A percentile compares a stretch with the other conserved stretches of the same genome.
Evolutionary conservation across 1,140 invertebrate species (phyloP).

Genomic region (Grapholita molesta): DNA sequence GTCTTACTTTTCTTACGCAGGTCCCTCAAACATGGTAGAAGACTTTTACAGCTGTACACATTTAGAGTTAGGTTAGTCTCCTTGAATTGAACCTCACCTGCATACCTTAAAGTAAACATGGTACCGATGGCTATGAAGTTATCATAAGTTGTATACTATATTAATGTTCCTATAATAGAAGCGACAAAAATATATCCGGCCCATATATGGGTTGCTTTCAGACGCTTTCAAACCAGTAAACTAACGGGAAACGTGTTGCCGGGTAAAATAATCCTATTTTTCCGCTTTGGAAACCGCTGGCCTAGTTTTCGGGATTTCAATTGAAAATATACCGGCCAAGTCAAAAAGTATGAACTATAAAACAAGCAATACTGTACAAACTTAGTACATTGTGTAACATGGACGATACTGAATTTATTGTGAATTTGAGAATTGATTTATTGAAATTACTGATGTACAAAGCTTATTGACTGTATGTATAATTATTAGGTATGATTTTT

Average conservation of each 20-base stretch:
- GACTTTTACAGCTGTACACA: too few relatives aligned
- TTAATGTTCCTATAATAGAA: not conserved
- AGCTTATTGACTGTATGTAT: too few relatives aligned
- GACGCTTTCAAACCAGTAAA: not conserved
- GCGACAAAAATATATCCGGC: not conserved
- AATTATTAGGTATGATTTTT: too few relatives aligned
- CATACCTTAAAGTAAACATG: too few relatives aligned
- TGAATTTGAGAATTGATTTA: too few relatives aligned
- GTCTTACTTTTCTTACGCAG: too few relatives aligned
- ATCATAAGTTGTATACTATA: not conserved
- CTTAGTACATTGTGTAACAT: not conserved
- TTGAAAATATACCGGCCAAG: not conserved
- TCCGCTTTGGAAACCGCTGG: constrained; percentile 8
- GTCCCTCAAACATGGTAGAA: too few relatives aligned
- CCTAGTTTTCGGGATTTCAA: constrained; percentile 4
- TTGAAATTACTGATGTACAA: too few relatives aligned
- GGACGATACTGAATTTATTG: too few relatives aligned
- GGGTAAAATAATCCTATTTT: not conserved
- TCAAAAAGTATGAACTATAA: not conserved
- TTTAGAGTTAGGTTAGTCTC: too few relatives aligned
- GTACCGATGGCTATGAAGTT: too few relatives aligned
- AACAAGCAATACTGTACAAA: not conserved
- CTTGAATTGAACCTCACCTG: too few relatives aligned
- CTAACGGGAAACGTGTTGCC: not conserved
- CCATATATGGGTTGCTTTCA: not conserved